A percentile compares a stretch with the other conserved stretches of the same genome.
Conservation (phyloP, 2,797 vertebrate genomes). For the Simalia tracyae region DNA sequence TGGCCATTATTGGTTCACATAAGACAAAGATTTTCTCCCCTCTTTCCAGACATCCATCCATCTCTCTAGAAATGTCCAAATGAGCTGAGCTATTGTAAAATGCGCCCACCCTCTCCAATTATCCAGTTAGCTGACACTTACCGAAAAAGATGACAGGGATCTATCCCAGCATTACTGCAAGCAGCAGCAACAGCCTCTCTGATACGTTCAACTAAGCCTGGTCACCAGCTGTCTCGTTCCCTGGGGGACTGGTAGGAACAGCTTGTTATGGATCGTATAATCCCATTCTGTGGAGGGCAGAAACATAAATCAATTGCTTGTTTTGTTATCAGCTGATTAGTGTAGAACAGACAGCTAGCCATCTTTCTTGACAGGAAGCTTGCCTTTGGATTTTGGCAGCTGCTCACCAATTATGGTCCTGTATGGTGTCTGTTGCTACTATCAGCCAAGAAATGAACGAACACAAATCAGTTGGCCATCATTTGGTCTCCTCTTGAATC, state of each 20-base stretch:
- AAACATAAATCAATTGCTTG: slow-evolving; percentile 4
- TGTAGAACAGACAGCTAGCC: not conserved
- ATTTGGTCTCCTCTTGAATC: not conserved
- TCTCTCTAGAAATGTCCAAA: not conserved
- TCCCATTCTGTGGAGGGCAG: accelerated
- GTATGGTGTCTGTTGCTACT: not conserved
- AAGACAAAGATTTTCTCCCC: not conserved
- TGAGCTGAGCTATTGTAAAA: not conserved
- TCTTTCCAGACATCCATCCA: not conserved
- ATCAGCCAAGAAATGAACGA: not conserved
- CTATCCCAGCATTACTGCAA: not conserved
- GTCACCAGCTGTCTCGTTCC: not conserved
- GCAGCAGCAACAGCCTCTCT: not conserved
- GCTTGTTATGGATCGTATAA: not conserved
- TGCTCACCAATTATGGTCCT: not conserved
- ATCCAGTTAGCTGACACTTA: not conserved
- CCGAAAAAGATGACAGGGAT: not conserved
- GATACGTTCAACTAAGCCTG: not conserved
- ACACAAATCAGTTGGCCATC: not conserved
- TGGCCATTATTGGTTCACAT: not conserved
- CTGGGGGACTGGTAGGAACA: not conserved
- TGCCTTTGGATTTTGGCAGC: not conserved
- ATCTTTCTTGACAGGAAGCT: not conserved
- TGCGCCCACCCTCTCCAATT: not conserved
- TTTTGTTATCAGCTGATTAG: not conserved